Conservation (phyloP, 92 coral and sea anemone genomes). For the Porites cylindrica region DNA sequence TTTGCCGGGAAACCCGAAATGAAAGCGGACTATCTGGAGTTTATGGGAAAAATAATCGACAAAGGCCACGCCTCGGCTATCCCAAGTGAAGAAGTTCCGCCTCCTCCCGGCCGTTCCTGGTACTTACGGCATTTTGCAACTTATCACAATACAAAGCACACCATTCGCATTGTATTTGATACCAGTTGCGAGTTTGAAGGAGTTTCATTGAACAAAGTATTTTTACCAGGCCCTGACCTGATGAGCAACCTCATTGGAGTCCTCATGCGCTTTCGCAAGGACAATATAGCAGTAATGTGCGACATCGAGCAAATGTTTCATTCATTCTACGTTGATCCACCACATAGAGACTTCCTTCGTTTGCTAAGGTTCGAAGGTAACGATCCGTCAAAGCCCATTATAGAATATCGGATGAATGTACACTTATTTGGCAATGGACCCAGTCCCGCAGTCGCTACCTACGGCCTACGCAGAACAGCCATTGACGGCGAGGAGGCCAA, state of each 20-base stretch:
- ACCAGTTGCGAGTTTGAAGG: neutral
- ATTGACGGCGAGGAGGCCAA: conserved; percentile 41
- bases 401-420: conserved; percentile 50
- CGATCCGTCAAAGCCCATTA: conserved; percentile 13
- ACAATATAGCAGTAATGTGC: conserved; percentile 37
- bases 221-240: conserved; percentile 16
- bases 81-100: neutral
- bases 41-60: conserved; percentile 25
- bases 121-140: conserved; percentile 3
- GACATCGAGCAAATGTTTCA: conserved; percentile 53
- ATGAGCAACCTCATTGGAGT: conserved; percentile 48
- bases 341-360: conserved; percentile 41
- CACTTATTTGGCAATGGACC: conserved; percentile 52
- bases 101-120: conserved; percentile 6
- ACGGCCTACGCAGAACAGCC: conserved; percentile 38
- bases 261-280: conserved; percentile 38
- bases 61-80: conserved; percentile 14
- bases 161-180: conserved; percentile 12
- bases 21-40: conserved; percentile 41
- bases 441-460: conserved; percentile 46
- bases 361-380: conserved; percentile 53
- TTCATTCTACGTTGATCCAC: conserved; percentile 39
- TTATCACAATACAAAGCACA: neutral
- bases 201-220: conserved; percentile 1
- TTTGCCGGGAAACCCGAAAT: conserved; percentile 38